phyloP scores from a whole-genome alignment of 35 echinoderm and acorn worm species.

The Apostichopus japonicus region DNA sequence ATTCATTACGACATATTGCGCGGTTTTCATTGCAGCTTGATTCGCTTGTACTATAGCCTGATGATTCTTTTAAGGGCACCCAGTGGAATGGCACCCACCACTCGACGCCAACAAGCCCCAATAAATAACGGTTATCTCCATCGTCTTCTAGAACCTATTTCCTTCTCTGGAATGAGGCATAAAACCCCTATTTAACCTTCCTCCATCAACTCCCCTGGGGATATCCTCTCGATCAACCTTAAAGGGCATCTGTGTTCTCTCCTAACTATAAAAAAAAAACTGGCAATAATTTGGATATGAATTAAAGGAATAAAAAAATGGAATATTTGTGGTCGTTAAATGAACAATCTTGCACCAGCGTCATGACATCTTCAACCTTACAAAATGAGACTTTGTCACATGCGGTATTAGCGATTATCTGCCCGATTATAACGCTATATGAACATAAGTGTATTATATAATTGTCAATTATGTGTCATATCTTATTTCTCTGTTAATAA shows the following conservation, averaged over 20 bases:
- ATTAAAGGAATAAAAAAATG: background rate
- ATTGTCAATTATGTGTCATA: no score
- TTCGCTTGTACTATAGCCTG: background rate
- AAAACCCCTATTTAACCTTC: slow-evolving; percentile 11
- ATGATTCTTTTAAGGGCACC: slow-evolving; percentile 34
- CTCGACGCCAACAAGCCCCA: slow-evolving; percentile 22
- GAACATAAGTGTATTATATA: no score
- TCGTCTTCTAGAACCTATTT: slow-evolving; percentile 17
- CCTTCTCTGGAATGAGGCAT: background rate
- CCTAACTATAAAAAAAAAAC: background rate
- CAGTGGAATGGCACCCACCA: slow-evolving; percentile 19
- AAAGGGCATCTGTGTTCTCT: background rate
- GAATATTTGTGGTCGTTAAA: background rate
- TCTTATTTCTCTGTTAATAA: no score
- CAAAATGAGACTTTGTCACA: no score
- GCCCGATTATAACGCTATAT: no score
- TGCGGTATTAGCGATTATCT: no score
- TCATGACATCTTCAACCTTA: no score
- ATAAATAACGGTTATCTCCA: slow-evolving; percentile 33
- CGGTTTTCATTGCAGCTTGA: background rate
- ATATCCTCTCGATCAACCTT: background rate
- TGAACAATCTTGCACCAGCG: no score
- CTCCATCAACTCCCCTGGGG: slow-evolving; percentile 22
- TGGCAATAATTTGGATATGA: background rate
- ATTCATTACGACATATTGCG: background rate